Evolutionary conservation across 2,113 vertebrate genomes (phyloP).

Genomic region (Zootoca vivipara): DNA sequence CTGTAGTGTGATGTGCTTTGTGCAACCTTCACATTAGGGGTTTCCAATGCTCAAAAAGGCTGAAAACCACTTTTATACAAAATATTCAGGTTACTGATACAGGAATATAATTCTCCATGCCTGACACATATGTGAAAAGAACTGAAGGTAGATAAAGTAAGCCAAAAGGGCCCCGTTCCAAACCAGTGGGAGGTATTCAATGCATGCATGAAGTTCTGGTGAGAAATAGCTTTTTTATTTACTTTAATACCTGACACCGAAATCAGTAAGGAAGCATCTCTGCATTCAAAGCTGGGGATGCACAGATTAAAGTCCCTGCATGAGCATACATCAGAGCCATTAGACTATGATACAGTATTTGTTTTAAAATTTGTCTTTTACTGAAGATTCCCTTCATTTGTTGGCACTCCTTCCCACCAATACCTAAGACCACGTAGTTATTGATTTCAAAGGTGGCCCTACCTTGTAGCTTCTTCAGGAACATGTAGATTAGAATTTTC

Average conservation of each 20-base stretch:
- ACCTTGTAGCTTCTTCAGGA: constrained; percentile 77
- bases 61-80: neutral
- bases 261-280: neutral
- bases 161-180: neutral
- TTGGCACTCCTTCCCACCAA: neutral
- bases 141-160: neutral
- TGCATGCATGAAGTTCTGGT: neutral
- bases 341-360: neutral
- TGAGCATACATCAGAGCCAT: neutral
- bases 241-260: neutral
- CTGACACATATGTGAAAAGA: neutral
- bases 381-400: too few species aligned
- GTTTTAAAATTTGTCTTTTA: neutral
- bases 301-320: neutral
- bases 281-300: neutral
- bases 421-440: neutral
- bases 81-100: neutral
- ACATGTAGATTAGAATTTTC: constrained; percentile 69
- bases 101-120: neutral
- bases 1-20: neutral
- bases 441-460: constrained; percentile 7
- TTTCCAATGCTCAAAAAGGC: neutral
- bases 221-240: neutral
- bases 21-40: neutral
- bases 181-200: neutral